phyloP scores from a whole-genome alignment of 2,888 invertebrate species.

The Stenchaetothrips biformis region DNA sequence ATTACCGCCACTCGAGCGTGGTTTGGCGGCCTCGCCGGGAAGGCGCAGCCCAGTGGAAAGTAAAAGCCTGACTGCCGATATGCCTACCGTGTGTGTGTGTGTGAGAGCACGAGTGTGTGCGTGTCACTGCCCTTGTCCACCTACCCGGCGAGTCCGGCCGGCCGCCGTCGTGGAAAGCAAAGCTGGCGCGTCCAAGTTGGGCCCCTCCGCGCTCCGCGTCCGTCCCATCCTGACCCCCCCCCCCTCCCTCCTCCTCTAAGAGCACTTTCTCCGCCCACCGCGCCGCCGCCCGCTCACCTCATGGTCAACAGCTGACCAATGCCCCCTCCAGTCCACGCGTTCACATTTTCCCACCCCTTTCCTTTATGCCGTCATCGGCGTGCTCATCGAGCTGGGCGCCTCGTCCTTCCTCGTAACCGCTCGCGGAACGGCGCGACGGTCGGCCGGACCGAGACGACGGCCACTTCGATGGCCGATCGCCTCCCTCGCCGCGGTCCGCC shows the following conservation, averaged over 20 bases:
- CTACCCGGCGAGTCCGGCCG: neutral
- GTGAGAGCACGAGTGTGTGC: neutral
- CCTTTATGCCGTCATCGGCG: conserved; percentile 13
- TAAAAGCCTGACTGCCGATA: neutral
- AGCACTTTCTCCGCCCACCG: conserved; percentile 22
- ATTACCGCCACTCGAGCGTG: no score
- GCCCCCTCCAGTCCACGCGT: neutral
- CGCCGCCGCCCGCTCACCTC: neutral
- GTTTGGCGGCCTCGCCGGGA: neutral
- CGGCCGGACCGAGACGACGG: neutral
- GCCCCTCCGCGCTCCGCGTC: neutral
- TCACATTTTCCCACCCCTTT: conserved; percentile 5
- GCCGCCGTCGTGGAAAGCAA: neutral
- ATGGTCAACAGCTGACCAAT: conserved; percentile 13
- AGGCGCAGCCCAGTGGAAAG: neutral
- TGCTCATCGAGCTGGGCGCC: neutral
- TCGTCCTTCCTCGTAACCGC: conserved; percentile 12
- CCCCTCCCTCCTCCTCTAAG: neutral
- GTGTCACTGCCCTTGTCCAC: conserved; percentile 17
- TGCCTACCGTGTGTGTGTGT: conserved; percentile 2
- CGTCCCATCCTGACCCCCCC: neutral
- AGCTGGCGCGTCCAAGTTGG: neutral
- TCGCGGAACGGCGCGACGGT: neutral
- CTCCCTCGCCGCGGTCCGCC: no score
- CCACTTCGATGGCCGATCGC: neutral